Evolutionary conservation across 1,140 invertebrate species (phyloP), one percentile per base, ranked within the genome.

Genomic region (Triops cancriformis): DNA sequence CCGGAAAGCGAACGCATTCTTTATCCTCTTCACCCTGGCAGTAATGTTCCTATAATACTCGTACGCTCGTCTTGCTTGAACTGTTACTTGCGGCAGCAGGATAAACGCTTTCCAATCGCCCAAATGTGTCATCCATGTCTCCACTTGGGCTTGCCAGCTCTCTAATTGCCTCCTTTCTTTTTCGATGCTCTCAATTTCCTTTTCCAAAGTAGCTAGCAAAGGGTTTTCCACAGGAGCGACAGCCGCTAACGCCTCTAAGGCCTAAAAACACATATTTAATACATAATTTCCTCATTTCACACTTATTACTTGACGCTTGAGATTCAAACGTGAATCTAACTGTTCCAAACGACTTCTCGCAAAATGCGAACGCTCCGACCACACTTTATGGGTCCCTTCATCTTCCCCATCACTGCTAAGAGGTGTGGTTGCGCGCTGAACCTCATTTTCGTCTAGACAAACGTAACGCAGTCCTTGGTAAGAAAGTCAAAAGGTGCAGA

Each of bases 61-160:
- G 27, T 14, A 26, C 23, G 51, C 9, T 14, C 1, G 14, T 64
- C 18, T n/a, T 64, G 10, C 23, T n/a, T 26, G 26, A 72, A 10
- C 76, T 76, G 2, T 72, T 85, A 94, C 91, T 86, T 94, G 91
- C 14, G 92, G 91, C 81, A 89, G 92, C 83, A 94, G 91, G 7
- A 96, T 90, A 73, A 90, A 88, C 9, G 93, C 93, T 80, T 90
- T 88, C 94, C 94, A 97, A 78, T 88, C 88, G 26, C 94, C 94
- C 76, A 95, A 86, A 84, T 96, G 92, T 80, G 95, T 92, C 2
- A 91, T 92, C 94, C 94, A 97, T 73, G 90, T 89, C 85, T 95
- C 92, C 0, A 94, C 95, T 45, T 94, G 88, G n/a, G 90, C 88
- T 41, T 96, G 87, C 85, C 96, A 94, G 1, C 91, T 90, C 83